Percentiles rank a stretch among this genome's conserved stretches.
phyloP scores from a whole-genome alignment of 2,888 invertebrate species.

The Phlogophora meticulosa region DNA sequence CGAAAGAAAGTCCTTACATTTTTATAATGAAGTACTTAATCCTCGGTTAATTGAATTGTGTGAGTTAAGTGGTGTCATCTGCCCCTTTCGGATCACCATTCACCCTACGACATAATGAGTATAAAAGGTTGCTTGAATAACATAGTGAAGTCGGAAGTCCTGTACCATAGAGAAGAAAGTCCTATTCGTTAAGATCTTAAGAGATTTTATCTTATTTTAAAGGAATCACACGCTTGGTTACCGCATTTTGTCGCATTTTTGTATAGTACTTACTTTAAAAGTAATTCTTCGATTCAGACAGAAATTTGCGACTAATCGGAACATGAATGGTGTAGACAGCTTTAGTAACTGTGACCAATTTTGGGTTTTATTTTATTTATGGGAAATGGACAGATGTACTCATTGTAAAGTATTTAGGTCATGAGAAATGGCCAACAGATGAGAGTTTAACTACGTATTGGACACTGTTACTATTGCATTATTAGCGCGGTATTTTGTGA shows the following conservation, averaged over 20 bases:
- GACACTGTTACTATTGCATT: not conserved
- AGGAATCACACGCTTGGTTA: slow-evolving; percentile 56
- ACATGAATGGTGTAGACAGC: slow-evolving; percentile 46
- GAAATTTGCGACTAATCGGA: slow-evolving; percentile 54
- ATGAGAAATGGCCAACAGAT: slow-evolving; percentile 31
- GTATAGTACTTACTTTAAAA: slow-evolving; percentile 18
- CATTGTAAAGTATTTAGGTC: slow-evolving; percentile 22
- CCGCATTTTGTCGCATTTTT: slow-evolving; percentile 42
- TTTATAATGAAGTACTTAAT: slow-evolving; percentile 65
- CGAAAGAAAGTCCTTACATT: slow-evolving; percentile 61
- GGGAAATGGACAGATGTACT: slow-evolving; percentile 48
- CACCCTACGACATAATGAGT: slow-evolving; percentile 55
- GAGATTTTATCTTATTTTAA: slow-evolving; percentile 53
- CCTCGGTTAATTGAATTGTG: slow-evolving; percentile 67
- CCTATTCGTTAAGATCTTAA: slow-evolving; percentile 56
- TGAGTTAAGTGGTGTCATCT: slow-evolving; percentile 69
- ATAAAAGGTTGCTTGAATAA: slow-evolving; percentile 51
- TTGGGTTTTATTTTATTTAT: slow-evolving; percentile 27
- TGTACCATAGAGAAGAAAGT: slow-evolving; percentile 37
- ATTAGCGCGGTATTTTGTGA: not conserved
- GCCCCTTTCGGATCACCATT: slow-evolving; percentile 62
- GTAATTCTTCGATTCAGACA: slow-evolving; percentile 51
- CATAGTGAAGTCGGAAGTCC: slow-evolving; percentile 58
- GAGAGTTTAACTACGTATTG: not conserved
- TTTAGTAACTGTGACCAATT: slow-evolving; percentile 15